These are phyloP conservation scores for Machaerirhynchus nigripectus DNA, from an alignment of 2,113 vertebrate genomes.

Conservation along the genomic window DNA sequence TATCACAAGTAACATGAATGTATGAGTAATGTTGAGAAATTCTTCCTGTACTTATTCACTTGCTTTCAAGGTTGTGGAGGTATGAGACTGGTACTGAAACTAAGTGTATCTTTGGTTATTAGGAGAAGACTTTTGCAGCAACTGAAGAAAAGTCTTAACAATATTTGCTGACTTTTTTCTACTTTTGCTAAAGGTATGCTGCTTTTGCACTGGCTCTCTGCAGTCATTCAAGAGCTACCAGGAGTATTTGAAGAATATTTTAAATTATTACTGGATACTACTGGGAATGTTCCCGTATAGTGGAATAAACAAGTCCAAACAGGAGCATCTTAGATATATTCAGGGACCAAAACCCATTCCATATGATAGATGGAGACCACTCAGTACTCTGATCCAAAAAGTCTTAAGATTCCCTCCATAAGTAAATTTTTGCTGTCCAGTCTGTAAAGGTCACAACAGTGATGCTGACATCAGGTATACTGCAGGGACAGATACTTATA, in stretches of 20 bases:
- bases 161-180: not conserved
- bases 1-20: not conserved
- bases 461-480: not conserved
- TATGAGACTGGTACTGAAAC: not conserved
- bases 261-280: not conserved
- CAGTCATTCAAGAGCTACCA: not conserved
- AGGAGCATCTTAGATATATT: not conserved
- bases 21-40: not conserved
- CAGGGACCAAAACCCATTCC: not conserved
- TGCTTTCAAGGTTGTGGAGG: not conserved
- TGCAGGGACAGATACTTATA: not conserved
- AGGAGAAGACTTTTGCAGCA: not conserved
- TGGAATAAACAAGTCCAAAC: not conserved
- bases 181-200: not conserved
- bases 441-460: not conserved
- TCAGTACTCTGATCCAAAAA: not conserved
- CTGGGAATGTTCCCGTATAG: not conserved
- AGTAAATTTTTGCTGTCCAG: not conserved
- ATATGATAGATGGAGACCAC: not conserved
- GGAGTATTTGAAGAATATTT: not conserved
- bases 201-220: not conserved
- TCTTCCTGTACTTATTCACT: not conserved
- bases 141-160: not conserved
- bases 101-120: not conserved
- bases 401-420: not conserved